Conservation (phyloP, 2,113 vertebrate species). For the Tichodroma muraria region DNA sequence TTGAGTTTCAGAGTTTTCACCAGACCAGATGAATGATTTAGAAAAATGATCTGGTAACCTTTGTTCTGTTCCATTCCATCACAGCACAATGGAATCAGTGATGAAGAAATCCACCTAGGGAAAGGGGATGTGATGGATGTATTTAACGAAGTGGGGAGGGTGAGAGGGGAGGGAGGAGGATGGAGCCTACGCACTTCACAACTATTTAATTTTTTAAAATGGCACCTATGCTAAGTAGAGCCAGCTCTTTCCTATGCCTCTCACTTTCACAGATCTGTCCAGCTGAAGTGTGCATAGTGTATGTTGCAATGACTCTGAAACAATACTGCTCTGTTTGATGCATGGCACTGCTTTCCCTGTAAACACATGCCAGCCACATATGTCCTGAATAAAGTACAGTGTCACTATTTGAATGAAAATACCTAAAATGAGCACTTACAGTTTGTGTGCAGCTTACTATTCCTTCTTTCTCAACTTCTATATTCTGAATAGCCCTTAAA, state of each 20-base stretch:
- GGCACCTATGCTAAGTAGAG: background rate
- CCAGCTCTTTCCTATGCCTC: background rate
- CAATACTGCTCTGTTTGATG: background rate
- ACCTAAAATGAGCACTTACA: background rate
- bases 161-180: background rate
- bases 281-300: background rate
- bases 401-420: background rate
- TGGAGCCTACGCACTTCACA: background rate
- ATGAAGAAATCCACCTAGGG: background rate
- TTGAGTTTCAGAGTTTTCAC: background rate
- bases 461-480: background rate
- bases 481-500: background rate
- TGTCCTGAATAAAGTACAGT: background rate
- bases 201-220: background rate
- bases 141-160: background rate
- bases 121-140: background rate
- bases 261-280: background rate
- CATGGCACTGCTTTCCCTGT: background rate
- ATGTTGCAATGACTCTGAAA: background rate
- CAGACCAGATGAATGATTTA: background rate
- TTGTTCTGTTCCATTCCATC: background rate
- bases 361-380: background rate
- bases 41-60: background rate
- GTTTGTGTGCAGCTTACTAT: background rate
- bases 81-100: constrained; percentile 11